Conservation (phyloP, 2,888 invertebrate species). For the Scaptomyza flava region DNA sequence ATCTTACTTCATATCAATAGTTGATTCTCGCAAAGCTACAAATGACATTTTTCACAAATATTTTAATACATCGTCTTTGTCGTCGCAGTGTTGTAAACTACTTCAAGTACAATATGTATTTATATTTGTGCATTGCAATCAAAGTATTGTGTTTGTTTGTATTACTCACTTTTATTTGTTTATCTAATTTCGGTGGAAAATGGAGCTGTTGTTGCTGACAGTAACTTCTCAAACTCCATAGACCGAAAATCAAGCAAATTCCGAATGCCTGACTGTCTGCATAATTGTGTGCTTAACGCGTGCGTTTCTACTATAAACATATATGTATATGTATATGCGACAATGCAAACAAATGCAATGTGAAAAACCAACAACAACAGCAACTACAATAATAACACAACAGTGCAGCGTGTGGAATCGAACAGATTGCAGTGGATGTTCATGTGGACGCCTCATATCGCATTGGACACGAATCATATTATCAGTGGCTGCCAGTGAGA, state of each 20-base stretch:
- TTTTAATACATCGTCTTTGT: background rate
- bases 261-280: slow-evolving; percentile 78
- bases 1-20: no score
- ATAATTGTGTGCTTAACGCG: slow-evolving; percentile 79
- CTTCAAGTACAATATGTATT: background rate
- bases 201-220: slow-evolving; percentile 61
- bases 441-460: slow-evolving; percentile 56
- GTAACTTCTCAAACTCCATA: slow-evolving; percentile 2
- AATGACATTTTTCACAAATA: no score
- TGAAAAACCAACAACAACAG: slow-evolving; percentile 57
- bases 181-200: slow-evolving; percentile 79
- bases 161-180: slow-evolving; percentile 55
- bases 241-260: slow-evolving; percentile 50
- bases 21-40: no score
- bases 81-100: slow-evolving; percentile 3
- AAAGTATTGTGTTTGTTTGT: slow-evolving; percentile 73
- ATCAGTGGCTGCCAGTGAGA: slow-evolving; percentile 55
- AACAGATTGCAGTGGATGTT: slow-evolving; percentile 60
- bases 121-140: slow-evolving; percentile 61
- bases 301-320: slow-evolving; percentile 37
- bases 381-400: slow-evolving; percentile 43
- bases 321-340: slow-evolving; percentile 30
- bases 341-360: slow-evolving; percentile 61
- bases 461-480: slow-evolving; percentile 74
- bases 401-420: slow-evolving; percentile 47